phyloP scores from a whole-genome alignment of 1,140 invertebrate species.

The Hetaerina americana region DNA sequence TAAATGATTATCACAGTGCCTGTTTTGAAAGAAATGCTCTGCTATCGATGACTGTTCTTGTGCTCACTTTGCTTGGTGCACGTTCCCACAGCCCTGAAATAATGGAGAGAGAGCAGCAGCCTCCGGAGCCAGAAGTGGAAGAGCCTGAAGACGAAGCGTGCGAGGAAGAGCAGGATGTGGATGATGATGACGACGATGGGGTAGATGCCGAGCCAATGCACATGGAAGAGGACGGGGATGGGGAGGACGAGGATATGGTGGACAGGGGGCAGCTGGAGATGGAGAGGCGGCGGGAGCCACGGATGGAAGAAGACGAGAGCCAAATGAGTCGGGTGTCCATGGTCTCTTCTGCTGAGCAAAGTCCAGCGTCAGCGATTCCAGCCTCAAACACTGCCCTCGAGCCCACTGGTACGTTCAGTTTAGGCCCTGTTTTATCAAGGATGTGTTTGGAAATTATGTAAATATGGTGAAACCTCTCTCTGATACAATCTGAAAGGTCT shows the following conservation, averaged over 20 bases:
- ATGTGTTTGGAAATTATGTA: no score
- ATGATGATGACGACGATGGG: background rate
- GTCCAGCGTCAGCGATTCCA: background rate
- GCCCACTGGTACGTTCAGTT: background rate
- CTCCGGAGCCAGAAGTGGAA: background rate
- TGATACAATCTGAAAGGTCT: no score
- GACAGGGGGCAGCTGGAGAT: slow-evolving; percentile 36
- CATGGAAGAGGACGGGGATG: background rate
- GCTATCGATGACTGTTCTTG: no score
- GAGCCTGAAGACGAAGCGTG: background rate
- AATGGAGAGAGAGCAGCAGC: background rate
- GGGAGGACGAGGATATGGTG: slow-evolving; percentile 40
- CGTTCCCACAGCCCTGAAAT: background rate
- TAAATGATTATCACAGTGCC: no score
- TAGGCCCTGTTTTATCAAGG: no score
- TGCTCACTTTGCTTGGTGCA: no score
- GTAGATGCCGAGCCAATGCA: background rate
- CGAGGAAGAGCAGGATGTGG: background rate
- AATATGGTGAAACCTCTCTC: no score
- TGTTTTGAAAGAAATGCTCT: no score
- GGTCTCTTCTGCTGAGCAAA: background rate
- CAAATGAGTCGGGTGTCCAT: background rate
- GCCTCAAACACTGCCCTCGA: background rate
- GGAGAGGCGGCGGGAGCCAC: slow-evolving; percentile 36
- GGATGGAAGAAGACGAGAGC: slow-evolving; percentile 22